Evolutionary conservation across 2,888 invertebrate genomes (phyloP).

Genomic region (Trilocha varians): DNA sequence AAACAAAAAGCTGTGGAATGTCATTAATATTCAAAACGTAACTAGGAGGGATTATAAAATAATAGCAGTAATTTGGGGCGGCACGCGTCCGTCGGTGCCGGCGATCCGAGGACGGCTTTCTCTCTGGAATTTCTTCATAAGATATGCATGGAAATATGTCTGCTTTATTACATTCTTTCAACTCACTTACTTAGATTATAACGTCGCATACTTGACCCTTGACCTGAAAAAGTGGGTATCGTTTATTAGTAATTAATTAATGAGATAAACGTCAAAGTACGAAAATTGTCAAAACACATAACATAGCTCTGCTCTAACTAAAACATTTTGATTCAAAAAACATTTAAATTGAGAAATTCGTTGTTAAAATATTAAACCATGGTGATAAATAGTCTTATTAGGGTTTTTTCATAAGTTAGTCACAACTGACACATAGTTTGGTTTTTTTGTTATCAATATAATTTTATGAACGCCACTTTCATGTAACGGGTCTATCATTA

Average conservation of each 20-base stretch:
- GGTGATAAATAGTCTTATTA: too few species aligned
- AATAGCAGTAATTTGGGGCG: conserved; percentile 70
- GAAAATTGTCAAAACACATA: too few species aligned
- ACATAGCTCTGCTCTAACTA: too few species aligned
- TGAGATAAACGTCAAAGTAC: too few species aligned
- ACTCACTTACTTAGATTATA: conserved; percentile 37
- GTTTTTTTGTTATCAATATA: conserved; percentile 7
- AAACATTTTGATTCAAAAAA: too few species aligned
- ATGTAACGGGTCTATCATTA: conserved; percentile 46
- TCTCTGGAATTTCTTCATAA: conserved; percentile 58
- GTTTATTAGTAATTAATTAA: neutral
- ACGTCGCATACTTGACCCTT: conserved; percentile 25
- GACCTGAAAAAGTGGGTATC: conserved; percentile 7
- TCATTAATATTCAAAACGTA: conserved; percentile 72
- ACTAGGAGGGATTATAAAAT: conserved; percentile 72
- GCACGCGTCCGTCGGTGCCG: conserved; percentile 39
- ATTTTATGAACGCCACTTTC: conserved; percentile 3
- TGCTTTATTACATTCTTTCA: conserved; percentile 67
- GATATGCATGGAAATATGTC: conserved; percentile 69
- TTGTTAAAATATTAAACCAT: too few species aligned
- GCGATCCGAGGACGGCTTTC: conserved; percentile 26
- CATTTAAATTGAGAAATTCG: too few species aligned
- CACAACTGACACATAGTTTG: neutral
- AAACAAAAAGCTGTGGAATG: conserved; percentile 60
- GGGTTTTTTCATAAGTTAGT: neutral